phyloP scores from a whole-genome alignment of 2,888 invertebrate species.

The Coleophora deauratella region DNA sequence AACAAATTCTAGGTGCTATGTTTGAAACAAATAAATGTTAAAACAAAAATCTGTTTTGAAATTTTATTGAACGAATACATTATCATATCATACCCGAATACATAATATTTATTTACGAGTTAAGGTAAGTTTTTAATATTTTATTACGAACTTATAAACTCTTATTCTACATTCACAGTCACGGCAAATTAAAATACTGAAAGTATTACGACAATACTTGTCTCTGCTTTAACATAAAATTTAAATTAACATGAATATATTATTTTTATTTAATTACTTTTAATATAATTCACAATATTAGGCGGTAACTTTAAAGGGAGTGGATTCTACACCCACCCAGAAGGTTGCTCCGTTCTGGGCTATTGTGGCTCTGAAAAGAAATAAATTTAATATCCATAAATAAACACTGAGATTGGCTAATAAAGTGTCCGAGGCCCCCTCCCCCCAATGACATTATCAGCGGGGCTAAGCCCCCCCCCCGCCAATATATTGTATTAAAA shows the following conservation, averaged over 20 bases:
- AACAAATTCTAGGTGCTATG: slow-evolving; percentile 65
- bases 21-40: slow-evolving; percentile 54
- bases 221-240: no score
- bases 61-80: slow-evolving; percentile 12
- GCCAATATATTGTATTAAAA: no score
- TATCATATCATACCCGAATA: background rate
- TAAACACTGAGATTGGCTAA: no score
- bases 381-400: no score
- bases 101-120: background rate
- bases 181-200: slow-evolving; percentile 4
- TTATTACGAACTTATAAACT: background rate
- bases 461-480: no score
- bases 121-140: background rate
- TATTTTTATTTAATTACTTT: background rate
- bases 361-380: slow-evolving; percentile 77
- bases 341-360: slow-evolving; percentile 80
- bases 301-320: slow-evolving; percentile 69
- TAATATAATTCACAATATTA: slow-evolving; percentile 11
- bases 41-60: slow-evolving; percentile 20
- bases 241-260: background rate
- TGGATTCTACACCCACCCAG: slow-evolving; percentile 80
- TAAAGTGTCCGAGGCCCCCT: no score
- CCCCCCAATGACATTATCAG: no score
- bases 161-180: slow-evolving; percentile 2
- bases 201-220: no score